phyloP scores from a whole-genome alignment of 2,113 vertebrate species.

The Gnathonemus echidnorhynchus region DNA sequence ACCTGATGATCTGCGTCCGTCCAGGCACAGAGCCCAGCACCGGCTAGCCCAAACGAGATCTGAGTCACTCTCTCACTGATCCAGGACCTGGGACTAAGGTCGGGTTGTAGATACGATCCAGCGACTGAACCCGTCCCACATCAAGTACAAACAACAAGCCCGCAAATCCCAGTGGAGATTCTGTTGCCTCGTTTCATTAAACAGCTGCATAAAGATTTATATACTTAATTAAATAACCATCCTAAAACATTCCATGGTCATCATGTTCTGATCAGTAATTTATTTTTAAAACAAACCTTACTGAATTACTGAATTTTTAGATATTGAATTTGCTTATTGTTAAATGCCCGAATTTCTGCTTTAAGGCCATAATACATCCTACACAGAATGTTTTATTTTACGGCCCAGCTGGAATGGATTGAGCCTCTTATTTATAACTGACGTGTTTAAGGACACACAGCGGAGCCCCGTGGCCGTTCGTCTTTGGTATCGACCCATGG shows the following conservation, averaged over 20 bases:
- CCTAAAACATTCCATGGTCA: background rate
- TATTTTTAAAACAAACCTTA: background rate
- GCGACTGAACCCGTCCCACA: background rate
- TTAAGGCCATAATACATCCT: background rate
- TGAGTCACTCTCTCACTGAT: background rate
- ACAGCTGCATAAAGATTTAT: background rate
- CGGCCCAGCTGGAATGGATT: background rate
- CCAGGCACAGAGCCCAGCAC: constrained; percentile 23
- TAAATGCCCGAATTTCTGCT: background rate
- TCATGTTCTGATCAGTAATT: background rate
- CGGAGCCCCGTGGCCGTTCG: background rate
- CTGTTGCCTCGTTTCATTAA: background rate
- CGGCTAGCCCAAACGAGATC: background rate
- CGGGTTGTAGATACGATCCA: background rate
- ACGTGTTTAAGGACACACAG: background rate
- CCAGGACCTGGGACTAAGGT: background rate
- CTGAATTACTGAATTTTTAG: background rate
- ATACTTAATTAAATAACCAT: background rate
- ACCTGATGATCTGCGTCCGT: constrained; percentile 30
- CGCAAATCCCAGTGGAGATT: background rate
- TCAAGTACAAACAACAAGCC: background rate
- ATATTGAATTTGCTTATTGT: background rate
- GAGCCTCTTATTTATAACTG: background rate
- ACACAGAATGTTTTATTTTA: background rate
- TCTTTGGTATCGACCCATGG: background rate